Evolutionary conservation across 2,113 vertebrate genomes (phyloP).

Genomic region (Ifrita kowaldi): DNA sequence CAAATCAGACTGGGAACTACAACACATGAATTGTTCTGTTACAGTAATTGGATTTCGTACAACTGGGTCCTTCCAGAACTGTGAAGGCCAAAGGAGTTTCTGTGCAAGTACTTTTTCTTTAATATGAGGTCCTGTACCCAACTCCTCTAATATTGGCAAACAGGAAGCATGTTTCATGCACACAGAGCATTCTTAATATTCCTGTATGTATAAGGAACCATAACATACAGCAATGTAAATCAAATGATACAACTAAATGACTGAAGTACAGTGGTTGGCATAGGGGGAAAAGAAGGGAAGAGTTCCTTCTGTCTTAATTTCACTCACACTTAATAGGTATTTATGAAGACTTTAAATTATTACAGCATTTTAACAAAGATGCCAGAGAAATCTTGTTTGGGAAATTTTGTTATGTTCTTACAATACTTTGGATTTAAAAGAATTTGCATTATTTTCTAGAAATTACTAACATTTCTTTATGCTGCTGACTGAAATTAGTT

Average conservation of each 20-base stretch:
- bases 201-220: not conserved
- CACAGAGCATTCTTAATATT: not conserved
- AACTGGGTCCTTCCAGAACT: not conserved
- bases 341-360: not conserved
- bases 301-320: not conserved
- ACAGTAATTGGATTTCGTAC: not conserved
- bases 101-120: not conserved
- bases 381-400: not conserved
- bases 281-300: not conserved
- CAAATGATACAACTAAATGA: not conserved
- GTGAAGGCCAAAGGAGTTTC: not conserved
- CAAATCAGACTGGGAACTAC: not conserved
- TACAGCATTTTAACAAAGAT: not conserved
- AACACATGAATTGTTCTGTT: not conserved
- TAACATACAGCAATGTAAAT: not conserved
- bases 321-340: not conserved
- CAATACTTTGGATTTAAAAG: not conserved
- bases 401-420: not conserved
- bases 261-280: not conserved
- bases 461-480: not conserved
- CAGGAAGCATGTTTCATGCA: not conserved
- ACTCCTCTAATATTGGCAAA: not conserved
- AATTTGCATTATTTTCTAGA: not conserved
- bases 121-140: not conserved
- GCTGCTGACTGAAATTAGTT: not conserved